Evolutionary conservation across 2,797 vertebrate species (phyloP), one percentile per base, ranked within the genome.

Genomic region (Alca torda): DNA sequence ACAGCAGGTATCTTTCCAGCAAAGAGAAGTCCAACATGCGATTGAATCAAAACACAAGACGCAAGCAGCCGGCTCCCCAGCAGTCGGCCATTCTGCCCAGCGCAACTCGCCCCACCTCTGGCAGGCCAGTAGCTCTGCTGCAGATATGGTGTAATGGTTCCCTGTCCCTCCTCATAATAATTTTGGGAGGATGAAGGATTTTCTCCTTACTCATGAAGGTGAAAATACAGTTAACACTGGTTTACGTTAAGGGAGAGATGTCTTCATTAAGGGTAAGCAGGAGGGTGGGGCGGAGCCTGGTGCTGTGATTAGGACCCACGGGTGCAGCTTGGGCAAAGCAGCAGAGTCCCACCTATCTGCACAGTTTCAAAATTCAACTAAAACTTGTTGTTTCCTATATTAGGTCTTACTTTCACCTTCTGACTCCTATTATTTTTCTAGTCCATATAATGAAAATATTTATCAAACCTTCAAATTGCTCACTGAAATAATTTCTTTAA

Each of bases 301-400:
- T 9, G 20, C 30, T 13, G 16, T 2, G 21, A 26, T 13, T 4
- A 24, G 41, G n/a, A 16, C 15, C 8, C 15, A 4, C 0, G 4
- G 65, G 25, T 28, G 24, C 11, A 33, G 33, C 23, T 46, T 14
- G 6, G 25, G 35, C 31, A 84, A 57, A 69, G 41, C 65, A n/a
- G 28, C 21, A 1, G 3, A 20, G 26, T 35, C 74, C 63, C 56
- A 5, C 46, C 61, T 33, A 19, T 11, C 26, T 30, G n/a, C 39
- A 41, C 2, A 33, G 50, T 31, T 84, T 54, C 67, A 64, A 64
- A 69, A 59, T 24, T 53, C 30, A 74, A 9, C 37, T 63, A 43
- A 31, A 60, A 31, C 7, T 28, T 46, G 0, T 13, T 39, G 16
- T 56, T 89, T 70, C 56, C 61, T 86, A 2, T 25, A 51, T n/a